A percentile compares a stretch with the other conserved stretches of the same genome.
Conservation (phyloP, 2,113 vertebrate genomes). For the Eulacestoma nigropectus region DNA sequence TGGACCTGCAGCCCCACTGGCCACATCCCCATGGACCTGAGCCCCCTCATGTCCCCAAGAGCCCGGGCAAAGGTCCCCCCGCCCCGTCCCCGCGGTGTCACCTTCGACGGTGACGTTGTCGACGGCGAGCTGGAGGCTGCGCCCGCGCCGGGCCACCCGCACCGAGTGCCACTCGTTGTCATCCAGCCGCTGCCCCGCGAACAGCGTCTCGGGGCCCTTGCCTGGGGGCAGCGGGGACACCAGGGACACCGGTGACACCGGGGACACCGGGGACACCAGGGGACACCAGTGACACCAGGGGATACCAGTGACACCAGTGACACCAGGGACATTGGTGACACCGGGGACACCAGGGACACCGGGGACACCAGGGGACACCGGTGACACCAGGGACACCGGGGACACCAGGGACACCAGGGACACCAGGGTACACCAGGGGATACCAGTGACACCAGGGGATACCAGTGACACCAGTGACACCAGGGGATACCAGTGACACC, state of each 20-base stretch:
- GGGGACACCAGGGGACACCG: no score
- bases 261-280: not conserved
- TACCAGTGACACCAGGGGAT: not conserved
- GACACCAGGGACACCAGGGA: not conserved
- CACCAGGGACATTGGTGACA: not conserved
- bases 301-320: not conserved
- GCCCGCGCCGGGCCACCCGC: not conserved
- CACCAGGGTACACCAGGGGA: not conserved
- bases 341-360: no score
- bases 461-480: not conserved
- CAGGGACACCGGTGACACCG: not conserved
- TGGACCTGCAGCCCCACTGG: no score
- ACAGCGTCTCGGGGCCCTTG: not conserved
- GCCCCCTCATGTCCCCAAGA: accelerated
- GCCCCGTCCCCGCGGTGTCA: not conserved
- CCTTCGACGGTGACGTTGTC: slow-evolving; percentile 6
- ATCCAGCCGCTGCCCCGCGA: not conserved
- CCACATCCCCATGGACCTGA: no score
- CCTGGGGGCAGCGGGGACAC: not conserved
- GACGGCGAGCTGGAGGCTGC: not conserved
- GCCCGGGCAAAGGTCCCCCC: not conserved
- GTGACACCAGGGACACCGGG: not conserved
- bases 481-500: no score
- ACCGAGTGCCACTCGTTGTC: slow-evolving; percentile 9
- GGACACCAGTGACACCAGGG: not conserved